Conservation (phyloP, 2,113 vertebrate genomes). For the Dasyprocta punctata region DNA sequence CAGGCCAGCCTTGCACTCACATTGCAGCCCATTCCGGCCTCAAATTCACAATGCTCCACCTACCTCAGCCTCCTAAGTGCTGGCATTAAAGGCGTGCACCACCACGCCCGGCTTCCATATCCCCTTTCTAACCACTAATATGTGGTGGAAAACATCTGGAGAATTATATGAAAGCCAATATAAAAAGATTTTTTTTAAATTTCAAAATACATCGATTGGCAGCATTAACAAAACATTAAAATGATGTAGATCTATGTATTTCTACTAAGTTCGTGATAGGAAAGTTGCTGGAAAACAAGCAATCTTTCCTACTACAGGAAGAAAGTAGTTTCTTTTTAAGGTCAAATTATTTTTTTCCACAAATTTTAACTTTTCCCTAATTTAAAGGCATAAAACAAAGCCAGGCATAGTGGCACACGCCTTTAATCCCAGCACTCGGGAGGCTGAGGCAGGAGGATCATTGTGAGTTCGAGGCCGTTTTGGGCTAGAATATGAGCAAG, state of each 20-base stretch:
- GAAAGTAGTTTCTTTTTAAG: constrained; percentile 47
- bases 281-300: constrained; percentile 46
- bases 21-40: too few species aligned
- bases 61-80: too few species aligned
- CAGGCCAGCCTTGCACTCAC: too few species aligned
- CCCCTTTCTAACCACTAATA: constrained; percentile 35
- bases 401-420: too few species aligned
- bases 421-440: too few species aligned
- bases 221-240: constrained; percentile 32
- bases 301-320: constrained; percentile 51
- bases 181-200: constrained; percentile 43
- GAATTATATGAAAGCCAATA: constrained; percentile 51
- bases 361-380: constrained; percentile 59
- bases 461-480: too few species aligned
- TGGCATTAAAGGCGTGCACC: too few species aligned
- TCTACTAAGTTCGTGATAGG: constrained; percentile 42
- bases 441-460: too few species aligned
- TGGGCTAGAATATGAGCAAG: too few species aligned
- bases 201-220: constrained; percentile 34
- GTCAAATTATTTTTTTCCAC: constrained; percentile 30
- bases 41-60: too few species aligned
- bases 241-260: not conserved
- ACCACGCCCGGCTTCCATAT: too few species aligned
- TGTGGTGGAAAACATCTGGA: constrained; percentile 5
- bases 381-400: constrained; percentile 25